Evolutionary conservation across 2,888 invertebrate species (phyloP), one percentile per base, ranked within the genome.

Genomic region (Troides oblongomaculatus): DNA sequence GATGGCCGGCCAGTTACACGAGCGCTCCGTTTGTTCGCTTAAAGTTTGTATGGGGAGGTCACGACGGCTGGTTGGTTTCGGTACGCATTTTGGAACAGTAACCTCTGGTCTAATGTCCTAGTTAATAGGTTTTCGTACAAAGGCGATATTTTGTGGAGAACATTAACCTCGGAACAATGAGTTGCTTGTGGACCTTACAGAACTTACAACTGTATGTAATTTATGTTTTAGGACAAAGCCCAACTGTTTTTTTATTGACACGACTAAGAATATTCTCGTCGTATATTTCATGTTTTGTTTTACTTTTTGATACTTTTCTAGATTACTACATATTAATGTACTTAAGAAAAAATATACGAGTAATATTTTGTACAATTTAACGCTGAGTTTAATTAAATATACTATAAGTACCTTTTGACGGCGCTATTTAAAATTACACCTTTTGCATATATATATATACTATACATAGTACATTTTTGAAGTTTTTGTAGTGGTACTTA

Each of bases 11-110:
- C 75, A 77, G 68, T 77, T 59, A 75, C 72, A 69, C 8, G 72
- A 74, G 83, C 77, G 46, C 81, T 66, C 43, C 69, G 5, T 62
- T 74, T 71, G 23, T 25, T 30, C 75, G 61, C 53, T 56, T 60
- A 72, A 72, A 64, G 43, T 77, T 70, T 68, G 68, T 23, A 30
- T 57, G 65, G 56, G 57, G 66, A 71, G 79, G 53, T 82, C 74
- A 75, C 70, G 65, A 62, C 68, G 63, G 53, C 71, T 75, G 75
- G 78, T 64, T 66, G 36, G 46, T 60, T 74, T 76, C 74, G 74
- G 75, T 74, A 74, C 73, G 70, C 73, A 71, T 80, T 78, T 80
- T 78, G 76, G 79, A 75, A 79, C 81, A 77, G 73, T 75, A 78
- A 75, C 75, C 78, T 73, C 70, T 72, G 70, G 76, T 77, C 76